A percentile compares a stretch with the other conserved stretches of the same genome.
phyloP scores from a whole-genome alignment of 2,113 vertebrate species.

The Tamias sibiricus region DNA sequence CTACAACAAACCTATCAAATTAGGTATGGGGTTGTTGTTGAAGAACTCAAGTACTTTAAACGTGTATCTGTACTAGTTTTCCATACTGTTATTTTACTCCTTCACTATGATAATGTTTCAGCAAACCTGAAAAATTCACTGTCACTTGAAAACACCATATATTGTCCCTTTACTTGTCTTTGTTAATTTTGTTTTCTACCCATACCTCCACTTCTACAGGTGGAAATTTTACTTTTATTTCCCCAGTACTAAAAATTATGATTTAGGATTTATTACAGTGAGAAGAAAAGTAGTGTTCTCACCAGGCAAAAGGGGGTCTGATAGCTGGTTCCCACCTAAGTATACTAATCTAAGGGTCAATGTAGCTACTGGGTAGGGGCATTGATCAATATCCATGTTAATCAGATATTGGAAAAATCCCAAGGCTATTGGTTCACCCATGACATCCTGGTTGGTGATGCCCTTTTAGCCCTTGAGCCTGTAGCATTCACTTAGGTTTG shows the following conservation, averaged over 20 bases:
- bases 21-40: neutral
- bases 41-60: neutral
- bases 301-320: fast-evolving
- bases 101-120: neutral
- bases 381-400: too few relatives aligned
- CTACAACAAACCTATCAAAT: neutral
- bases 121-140: neutral
- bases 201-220: neutral
- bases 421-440: too few relatives aligned
- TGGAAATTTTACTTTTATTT: neutral
- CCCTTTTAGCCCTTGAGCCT: too few relatives aligned
- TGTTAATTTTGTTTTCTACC: conserved; percentile 3
- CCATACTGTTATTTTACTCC: neutral
- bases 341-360: too few relatives aligned
- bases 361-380: too few relatives aligned
- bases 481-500: too few relatives aligned
- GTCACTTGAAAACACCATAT: neutral
- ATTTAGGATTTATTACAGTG: too few relatives aligned
- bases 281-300: too few relatives aligned
- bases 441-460: too few relatives aligned
- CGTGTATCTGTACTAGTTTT: neutral
- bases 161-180: neutral
- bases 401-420: too few relatives aligned
- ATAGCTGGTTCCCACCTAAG: too few relatives aligned
- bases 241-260: too few relatives aligned